Evolutionary conservation across 2,797 vertebrate species (phyloP), one percentile per base, ranked within the genome.

Genomic region (Sebastes diaconus): DNA sequence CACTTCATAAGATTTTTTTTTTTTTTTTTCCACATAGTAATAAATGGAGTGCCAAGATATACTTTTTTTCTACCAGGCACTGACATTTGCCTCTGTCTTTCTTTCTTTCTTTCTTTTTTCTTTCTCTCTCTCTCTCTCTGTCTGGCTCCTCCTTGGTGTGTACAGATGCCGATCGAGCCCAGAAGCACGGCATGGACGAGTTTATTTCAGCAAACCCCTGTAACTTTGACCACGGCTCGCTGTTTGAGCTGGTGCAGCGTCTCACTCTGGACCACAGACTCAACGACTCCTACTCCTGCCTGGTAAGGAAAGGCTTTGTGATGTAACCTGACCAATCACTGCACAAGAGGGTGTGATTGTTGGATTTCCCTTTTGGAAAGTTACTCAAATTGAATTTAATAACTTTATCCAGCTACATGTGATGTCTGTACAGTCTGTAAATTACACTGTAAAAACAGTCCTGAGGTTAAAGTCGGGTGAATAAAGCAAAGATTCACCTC

Each of bases 171-270:
- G 98, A 99, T 95, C 97, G 99, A 94, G 99, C 99, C 84, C 99
- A 99, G 96, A 99, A 99, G 88, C 99, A 99, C 80, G 99, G 99
- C 93, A 99, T 99, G 99, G 99, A 99, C 87, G 99, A 99, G 95
- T 99, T 99, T 94, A 99, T 99, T 94, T 99, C 99, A 75, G 98
- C 98, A 87, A 99, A 99, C 94, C 99, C 98, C 84, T 99, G 98
- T 95, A 99, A 97, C 96, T 99, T 99, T 91, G 97, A 99, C 96
- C 99, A 99, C 80, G 95, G 97, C 93, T 97, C 97, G 54, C 96
- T 99, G 91, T 99, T 99, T 94, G 98, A 99, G 96, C 96, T 97
- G 94, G 96, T 99, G 79, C 99, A 99, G 94, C 97, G 98, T 73
- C 97, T 99, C 89, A 99, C 98, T 83, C 94, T 99, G 96, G 99